phyloP scores from a whole-genome alignment of 1,140 invertebrate genomes.

The Steinernema feltiae region DNA sequence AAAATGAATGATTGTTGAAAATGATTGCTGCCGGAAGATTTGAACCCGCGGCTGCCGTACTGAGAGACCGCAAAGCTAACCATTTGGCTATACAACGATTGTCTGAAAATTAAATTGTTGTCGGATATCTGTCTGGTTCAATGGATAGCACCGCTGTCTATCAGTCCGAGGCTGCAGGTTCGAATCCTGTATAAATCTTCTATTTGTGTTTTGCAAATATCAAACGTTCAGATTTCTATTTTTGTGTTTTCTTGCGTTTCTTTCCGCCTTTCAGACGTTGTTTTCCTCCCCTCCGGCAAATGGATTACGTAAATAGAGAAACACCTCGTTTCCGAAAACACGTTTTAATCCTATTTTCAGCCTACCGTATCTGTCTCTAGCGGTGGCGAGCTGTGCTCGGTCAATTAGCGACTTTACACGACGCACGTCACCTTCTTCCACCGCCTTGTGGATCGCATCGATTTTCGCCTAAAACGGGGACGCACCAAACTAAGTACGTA shows the following conservation, averaged over 20 bases:
- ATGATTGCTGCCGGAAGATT: too few relatives aligned
- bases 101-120: too few relatives aligned
- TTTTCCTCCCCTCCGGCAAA: too few relatives aligned
- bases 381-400: conserved; percentile 78
- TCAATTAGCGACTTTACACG: conserved; percentile 78
- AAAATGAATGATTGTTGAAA: too few relatives aligned
- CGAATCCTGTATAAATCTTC: background rate
- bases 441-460: conserved; percentile 74
- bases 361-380: conserved; percentile 65
- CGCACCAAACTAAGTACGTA: too few relatives aligned
- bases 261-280: too few relatives aligned
- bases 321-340: conserved; percentile 23
- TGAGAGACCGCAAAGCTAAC: background rate
- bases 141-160: background rate
- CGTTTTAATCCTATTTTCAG: conserved; percentile 19
- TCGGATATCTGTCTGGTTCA: too few relatives aligned
- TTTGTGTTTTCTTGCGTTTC: too few relatives aligned
- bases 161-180: too few relatives aligned
- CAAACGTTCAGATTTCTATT: background rate
- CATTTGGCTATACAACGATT: too few relatives aligned
- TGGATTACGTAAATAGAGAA: background rate
- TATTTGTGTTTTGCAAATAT: background rate
- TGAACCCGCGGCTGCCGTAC: too few relatives aligned
- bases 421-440: conserved; percentile 73
- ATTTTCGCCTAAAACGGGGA: conserved; percentile 82